Base-by-base conservation (phyloP, 2,888 invertebrate species). In the Unio delphinus region DNA sequence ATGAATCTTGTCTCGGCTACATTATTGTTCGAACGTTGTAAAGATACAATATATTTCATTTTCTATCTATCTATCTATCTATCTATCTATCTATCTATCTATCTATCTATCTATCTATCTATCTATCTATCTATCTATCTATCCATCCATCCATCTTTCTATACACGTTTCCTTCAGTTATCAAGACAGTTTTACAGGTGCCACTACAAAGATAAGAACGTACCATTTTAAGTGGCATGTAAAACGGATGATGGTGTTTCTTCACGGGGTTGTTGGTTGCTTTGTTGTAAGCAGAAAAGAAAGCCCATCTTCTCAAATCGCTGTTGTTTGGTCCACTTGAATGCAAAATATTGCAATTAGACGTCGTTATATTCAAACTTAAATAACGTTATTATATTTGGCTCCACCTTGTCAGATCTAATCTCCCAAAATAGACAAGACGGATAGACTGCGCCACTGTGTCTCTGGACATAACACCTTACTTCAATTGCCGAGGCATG, bases 271-370 rank as follows among this genome's bases (percentile, higher is more conserved):
- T 79, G 69, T 88, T 88, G 71, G 79, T 83, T 15, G 83, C 83
- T 26, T 79, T 74, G 80, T 87, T 87, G 78, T 87, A 88, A 45
- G 86, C 80, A 45, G 79, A 78, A 23, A 87, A 77, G 73, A 86
- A 86, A 8, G 85, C 84, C 86, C 87, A 88, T n/a, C 88, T 74
- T n/a, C 87, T 73, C 66, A 80, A 69, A 20, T 84, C 83, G 65
- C 87, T 85, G 56, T 81, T 74, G 67, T 88, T 88, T 11, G 79
- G 81, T 58, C 79, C 81, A 65, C 86, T 86, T 26, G 79, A 84
- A 76, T 88, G 88, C 11, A 88, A 78, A 57, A 86, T 72, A 67
- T 88, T 88, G 70, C 80, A 81, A 34, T 54, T 4, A 26, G 1
- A 54, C 64, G 45, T 20, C 5, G 26, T 45, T n/a, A 23, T 34